Conservation (phyloP, 1,140 invertebrate genomes). For the Drosophila nikananu region DNA sequence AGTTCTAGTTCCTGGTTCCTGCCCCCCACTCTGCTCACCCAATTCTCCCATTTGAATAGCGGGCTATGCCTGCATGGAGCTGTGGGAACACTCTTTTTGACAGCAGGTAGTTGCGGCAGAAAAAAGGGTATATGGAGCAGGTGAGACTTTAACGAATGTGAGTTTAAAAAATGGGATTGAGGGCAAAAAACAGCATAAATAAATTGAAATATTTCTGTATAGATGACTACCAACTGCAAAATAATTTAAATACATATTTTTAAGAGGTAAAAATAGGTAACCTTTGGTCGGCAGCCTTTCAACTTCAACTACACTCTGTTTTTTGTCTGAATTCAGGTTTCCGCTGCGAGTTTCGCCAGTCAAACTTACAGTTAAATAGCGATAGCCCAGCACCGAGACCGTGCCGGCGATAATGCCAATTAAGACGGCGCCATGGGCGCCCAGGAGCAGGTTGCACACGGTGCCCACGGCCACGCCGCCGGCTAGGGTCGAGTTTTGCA, state of each 20-base stretch:
- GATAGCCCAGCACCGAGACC: constrained; percentile 94
- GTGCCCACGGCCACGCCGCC: constrained; percentile 89
- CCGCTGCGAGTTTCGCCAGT: constrained; percentile 13
- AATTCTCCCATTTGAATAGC: constrained; percentile 62
- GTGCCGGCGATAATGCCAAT: constrained; percentile 93
- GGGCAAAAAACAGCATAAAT: too few species aligned
- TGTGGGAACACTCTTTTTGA: background rate
- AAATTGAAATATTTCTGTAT: background rate
- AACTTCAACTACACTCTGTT: background rate
- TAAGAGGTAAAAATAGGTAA: background rate
- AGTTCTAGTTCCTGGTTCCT: constrained; percentile 14
- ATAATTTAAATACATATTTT: background rate
- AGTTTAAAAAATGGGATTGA: too few species aligned
- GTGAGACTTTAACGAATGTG: too few species aligned
- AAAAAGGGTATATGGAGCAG: background rate
- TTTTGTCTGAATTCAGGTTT: constrained; percentile 16
- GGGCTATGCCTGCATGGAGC: constrained; percentile 15
- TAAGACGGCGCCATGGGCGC: constrained; percentile 93
- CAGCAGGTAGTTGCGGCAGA: background rate
- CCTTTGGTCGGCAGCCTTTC: background rate
- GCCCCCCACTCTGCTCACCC: background rate
- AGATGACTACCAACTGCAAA: too few species aligned
- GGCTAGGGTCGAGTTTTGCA: constrained; percentile 96
- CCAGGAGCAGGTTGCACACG: constrained; percentile 92
- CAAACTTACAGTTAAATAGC: constrained; percentile 91